Conservation (phyloP, 2,888 invertebrate species). For the Monoplex corrugatus region DNA sequence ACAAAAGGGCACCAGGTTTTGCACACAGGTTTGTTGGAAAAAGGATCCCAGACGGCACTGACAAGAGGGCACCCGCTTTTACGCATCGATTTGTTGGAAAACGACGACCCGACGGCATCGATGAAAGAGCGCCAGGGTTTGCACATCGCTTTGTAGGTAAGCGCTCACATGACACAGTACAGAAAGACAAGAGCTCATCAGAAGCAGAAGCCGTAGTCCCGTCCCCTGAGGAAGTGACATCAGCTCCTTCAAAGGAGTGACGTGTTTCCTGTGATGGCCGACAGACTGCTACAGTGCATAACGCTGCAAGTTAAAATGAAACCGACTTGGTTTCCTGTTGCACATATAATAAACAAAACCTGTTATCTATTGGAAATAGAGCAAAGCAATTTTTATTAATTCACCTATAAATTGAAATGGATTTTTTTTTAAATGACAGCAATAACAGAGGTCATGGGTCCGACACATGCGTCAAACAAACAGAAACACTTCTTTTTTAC, state of each 20-base stretch:
- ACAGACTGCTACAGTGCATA: neutral
- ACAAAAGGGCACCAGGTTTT: constrained; percentile 31
- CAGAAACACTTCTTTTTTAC: too few relatives aligned
- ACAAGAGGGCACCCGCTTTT: constrained; percentile 39
- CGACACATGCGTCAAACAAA: too few relatives aligned
- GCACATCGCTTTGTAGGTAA: constrained; percentile 45
- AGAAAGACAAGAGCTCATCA: neutral
- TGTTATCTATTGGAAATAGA: too few relatives aligned
- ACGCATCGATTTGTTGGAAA: constrained; percentile 48
- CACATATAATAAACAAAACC: too few relatives aligned
- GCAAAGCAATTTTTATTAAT: too few relatives aligned
- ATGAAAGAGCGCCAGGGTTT: constrained; percentile 32
- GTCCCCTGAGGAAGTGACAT: constrained; percentile 24
- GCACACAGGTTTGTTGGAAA: constrained; percentile 53
- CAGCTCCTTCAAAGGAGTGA: neutral
- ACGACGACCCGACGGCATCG: constrained; percentile 15
- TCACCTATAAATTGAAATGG: too few relatives aligned
- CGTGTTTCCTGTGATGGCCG: neutral
- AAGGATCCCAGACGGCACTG: neutral
- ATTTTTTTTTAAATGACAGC: too few relatives aligned
- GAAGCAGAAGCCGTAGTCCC: neutral
- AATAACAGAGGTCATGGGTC: too few relatives aligned
- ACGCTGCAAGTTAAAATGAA: neutral
- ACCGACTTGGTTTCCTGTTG: too few relatives aligned
- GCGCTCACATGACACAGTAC: neutral